Evolutionary conservation across 2,888 invertebrate genomes (phyloP).

Genomic region (Panopea generosa): DNA sequence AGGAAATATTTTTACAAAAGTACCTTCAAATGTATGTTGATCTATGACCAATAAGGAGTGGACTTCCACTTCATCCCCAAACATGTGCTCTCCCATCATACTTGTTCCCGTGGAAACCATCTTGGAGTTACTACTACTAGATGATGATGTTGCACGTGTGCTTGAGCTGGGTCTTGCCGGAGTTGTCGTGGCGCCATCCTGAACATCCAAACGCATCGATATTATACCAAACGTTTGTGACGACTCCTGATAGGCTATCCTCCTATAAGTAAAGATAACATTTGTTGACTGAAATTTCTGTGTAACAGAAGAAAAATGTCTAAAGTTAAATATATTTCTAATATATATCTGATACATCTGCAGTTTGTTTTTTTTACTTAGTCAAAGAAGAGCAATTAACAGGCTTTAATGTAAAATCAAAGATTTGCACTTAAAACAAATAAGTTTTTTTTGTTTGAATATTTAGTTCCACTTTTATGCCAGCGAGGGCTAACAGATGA

Average conservation of each 20-base stretch:
- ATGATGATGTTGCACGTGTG: conserved; percentile 89
- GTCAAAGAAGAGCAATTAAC: too few species aligned
- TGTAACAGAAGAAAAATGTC: too few species aligned
- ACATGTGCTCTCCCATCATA: conserved; percentile 86
- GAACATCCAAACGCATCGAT: conserved; percentile 94
- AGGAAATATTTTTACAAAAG: too few species aligned
- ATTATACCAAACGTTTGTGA: conserved; percentile 96
- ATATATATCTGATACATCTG: too few species aligned
- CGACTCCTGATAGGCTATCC: conserved; percentile 95
- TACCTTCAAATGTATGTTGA: conserved; percentile 96
- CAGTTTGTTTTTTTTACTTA: too few species aligned
- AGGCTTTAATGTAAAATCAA: too few species aligned
- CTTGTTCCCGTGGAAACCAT: conserved; percentile 84
- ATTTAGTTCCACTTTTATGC: too few species aligned
- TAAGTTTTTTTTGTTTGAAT: too few species aligned
- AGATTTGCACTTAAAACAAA: too few species aligned
- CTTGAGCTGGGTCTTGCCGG: conserved; percentile 91
- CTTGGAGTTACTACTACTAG: conserved; percentile 86
- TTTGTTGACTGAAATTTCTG: too few species aligned
- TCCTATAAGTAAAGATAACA: conserved; percentile 86
- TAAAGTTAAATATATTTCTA: too few species aligned
- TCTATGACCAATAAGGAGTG: conserved; percentile 95
- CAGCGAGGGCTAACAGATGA: too few species aligned
- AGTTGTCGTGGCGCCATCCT: conserved; percentile 90
- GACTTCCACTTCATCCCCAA: conserved; percentile 94